Evolutionary conservation across 1,140 invertebrate species (phyloP).

Genomic region (Tetramorium simillimum): DNA sequence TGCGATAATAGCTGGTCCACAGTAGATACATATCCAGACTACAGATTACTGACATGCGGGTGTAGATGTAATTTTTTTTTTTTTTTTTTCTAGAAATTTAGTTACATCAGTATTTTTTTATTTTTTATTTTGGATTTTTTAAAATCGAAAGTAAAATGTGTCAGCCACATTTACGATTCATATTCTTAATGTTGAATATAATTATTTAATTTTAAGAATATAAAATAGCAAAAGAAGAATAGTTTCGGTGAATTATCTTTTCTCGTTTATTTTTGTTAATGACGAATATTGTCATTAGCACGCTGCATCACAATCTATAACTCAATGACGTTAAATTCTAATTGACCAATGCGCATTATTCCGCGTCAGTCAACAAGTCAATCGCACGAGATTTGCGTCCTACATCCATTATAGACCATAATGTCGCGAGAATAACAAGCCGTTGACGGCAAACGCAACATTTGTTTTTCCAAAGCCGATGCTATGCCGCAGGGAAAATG

Average conservation of each 20-base stretch:
- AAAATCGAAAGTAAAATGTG: background rate
- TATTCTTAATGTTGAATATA: background rate
- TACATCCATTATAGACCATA: conserved; percentile 2
- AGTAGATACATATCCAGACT: background rate
- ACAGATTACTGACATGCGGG: background rate
- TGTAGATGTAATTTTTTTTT: background rate
- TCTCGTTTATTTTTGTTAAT: background rate
- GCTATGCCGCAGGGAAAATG: conserved; percentile 3
- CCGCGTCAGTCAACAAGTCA: conserved; percentile 20
- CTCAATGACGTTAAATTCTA: background rate
- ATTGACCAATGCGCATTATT: conserved; percentile 16
- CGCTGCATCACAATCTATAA: background rate
- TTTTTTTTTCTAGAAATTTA: too few relatives aligned
- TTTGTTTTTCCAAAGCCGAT: conserved; percentile 45
- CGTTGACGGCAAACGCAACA: background rate
- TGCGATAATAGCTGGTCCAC: conserved; percentile 12
- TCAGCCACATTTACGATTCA: background rate
- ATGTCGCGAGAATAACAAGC: conserved; percentile 26
- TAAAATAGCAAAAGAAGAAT: background rate
- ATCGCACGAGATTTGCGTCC: background rate
- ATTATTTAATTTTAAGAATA: background rate
- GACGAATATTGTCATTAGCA: background rate
- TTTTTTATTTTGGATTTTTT: background rate
- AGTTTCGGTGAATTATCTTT: background rate
- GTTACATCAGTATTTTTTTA: background rate